Percentiles rank a stretch among this genome's conserved stretches.
Evolutionary conservation across 1,140 invertebrate species (phyloP).

Genomic region (Cyrtorhinus lividipennis): DNA sequence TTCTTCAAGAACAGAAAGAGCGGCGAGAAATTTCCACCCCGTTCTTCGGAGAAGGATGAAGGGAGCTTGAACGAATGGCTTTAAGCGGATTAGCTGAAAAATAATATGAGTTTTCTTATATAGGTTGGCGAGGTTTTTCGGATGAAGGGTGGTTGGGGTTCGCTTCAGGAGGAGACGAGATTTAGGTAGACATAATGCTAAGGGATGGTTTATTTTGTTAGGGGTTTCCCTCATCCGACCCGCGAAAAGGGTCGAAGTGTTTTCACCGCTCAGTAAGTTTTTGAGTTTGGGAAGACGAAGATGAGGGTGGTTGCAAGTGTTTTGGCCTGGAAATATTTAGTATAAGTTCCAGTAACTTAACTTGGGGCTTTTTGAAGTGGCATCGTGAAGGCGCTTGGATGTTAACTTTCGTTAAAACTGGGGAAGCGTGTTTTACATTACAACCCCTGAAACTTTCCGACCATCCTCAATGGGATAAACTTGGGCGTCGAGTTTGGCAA

Average conservation of each 20-base stretch:
- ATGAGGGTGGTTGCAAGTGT: no score
- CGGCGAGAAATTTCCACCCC: neutral
- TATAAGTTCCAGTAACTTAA: no score
- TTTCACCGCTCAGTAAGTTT: neutral
- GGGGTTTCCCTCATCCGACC: neutral
- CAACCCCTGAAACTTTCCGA: no score
- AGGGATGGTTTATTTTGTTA: neutral
- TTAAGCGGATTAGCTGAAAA: slow-evolving; percentile 8
- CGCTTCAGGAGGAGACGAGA: neutral
- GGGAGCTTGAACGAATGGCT: slow-evolving; percentile 1
- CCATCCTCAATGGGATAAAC: no score
- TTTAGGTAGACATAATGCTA: neutral
- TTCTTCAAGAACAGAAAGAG: neutral
- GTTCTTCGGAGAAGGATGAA: neutral
- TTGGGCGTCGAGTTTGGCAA: no score
- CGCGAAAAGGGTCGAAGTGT: neutral
- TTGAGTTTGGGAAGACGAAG: no score
- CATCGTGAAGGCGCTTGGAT: no score
- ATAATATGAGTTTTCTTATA: slow-evolving; percentile 6
- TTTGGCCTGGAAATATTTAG: no score
- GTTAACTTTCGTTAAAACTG: no score
- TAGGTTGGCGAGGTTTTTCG: neutral
- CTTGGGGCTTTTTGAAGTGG: no score
- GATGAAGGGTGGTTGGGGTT: neutral
- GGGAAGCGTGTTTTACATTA: no score